phyloP scores from a whole-genome alignment of 2,113 vertebrate genomes.

The Regulus satrapa region DNA sequence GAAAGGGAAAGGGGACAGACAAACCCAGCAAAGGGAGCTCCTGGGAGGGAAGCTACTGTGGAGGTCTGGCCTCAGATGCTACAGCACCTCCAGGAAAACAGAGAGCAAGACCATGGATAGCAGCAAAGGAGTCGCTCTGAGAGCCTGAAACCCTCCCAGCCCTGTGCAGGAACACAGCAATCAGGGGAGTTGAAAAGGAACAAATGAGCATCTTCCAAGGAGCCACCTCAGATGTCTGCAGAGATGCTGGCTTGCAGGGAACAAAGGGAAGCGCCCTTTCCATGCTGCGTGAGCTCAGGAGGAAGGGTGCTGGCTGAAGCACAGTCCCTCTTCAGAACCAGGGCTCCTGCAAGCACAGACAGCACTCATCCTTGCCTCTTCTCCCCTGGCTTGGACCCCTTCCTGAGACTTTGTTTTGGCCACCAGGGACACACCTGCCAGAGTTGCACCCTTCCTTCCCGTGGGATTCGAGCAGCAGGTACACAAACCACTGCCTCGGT shows the following conservation, averaged over 20 bases:
- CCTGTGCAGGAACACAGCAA: not conserved
- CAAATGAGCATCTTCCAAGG: not conserved
- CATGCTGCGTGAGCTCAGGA: rapidly evolving
- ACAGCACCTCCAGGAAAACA: rapidly evolving
- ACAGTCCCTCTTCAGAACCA: not conserved
- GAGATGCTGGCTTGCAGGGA: not conserved
- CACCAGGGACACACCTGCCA: not conserved
- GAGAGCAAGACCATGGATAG: not conserved
- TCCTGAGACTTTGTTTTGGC: not conserved
- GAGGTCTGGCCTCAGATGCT: not conserved
- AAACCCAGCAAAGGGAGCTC: not conserved
- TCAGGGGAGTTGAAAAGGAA: not conserved
- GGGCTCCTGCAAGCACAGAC: not conserved
- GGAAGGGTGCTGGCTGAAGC: not conserved
- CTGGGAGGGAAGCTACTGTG: not conserved
- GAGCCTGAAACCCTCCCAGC: not conserved
- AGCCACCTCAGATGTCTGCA: not conserved
- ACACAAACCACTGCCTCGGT: not conserved
- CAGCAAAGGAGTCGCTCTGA: not conserved
- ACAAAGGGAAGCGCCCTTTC: not conserved
- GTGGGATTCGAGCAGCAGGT: not conserved
- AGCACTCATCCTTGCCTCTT: not conserved
- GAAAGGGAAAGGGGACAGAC: not conserved
- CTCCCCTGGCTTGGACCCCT: not conserved
- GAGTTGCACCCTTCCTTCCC: not conserved